Evolutionary conservation across 2,113 vertebrate species (phyloP).

Genomic region (Ovibos moschatus): DNA sequence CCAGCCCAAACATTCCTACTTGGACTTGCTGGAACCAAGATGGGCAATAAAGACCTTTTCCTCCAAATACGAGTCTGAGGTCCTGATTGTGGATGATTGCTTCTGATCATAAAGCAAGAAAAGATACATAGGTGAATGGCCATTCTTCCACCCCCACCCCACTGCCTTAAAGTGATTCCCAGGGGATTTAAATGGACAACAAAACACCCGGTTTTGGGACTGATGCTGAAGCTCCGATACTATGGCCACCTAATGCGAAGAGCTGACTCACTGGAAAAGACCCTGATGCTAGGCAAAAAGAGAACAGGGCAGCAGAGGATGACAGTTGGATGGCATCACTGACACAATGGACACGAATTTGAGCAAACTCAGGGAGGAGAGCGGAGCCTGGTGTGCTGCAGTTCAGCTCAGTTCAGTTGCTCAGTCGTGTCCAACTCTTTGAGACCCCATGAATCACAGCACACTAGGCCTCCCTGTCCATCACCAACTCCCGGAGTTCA

Average conservation of each 20-base stretch:
- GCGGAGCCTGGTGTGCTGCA: background rate
- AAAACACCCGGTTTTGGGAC: background rate
- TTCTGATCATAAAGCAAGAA: background rate
- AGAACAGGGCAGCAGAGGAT: background rate
- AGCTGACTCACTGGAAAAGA: background rate
- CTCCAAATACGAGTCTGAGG: background rate
- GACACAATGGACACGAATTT: background rate
- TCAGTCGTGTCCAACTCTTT: too few relatives aligned
- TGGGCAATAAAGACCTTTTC: background rate
- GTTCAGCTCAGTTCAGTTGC: background rate
- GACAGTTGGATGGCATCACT: background rate
- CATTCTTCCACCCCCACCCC: background rate
- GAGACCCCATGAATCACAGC: too few relatives aligned
- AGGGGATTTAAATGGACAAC: background rate
- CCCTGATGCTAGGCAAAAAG: background rate
- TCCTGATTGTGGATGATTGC: background rate
- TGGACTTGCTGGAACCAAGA: background rate
- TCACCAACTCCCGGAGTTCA: too few relatives aligned
- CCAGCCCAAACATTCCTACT: background rate
- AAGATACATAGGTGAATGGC: background rate
- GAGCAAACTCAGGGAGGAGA: background rate
- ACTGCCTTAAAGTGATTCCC: background rate
- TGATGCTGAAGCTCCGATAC: background rate
- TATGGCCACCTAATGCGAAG: background rate
- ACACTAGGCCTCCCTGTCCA: too few relatives aligned